Conservation (phyloP, 1,140 invertebrate genomes). For the Cardiocondyla obscurior region DNA sequence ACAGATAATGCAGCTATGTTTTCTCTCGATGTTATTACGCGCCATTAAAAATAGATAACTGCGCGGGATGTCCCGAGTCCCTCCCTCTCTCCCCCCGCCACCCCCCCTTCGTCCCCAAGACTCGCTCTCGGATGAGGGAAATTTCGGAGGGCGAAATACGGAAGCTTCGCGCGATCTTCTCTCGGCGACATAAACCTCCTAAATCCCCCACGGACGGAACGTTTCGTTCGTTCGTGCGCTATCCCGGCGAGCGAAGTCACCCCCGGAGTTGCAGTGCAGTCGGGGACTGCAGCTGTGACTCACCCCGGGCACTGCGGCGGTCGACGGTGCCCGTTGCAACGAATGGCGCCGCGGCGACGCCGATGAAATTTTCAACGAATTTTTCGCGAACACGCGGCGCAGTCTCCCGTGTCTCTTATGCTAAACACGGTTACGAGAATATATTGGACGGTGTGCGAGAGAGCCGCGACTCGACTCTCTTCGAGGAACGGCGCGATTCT, state of each 20-base stretch:
- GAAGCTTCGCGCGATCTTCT: slow-evolving; percentile 43
- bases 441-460: slow-evolving; percentile 32
- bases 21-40: slow-evolving; percentile 67
- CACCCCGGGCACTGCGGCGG: slow-evolving; percentile 35
- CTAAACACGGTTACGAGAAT: slow-evolving; percentile 39
- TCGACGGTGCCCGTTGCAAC: slow-evolving; percentile 53
- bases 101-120: too few species aligned
- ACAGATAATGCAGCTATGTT: slow-evolving; percentile 34
- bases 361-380: slow-evolving; percentile 70
- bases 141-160: slow-evolving; percentile 52
- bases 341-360: slow-evolving; percentile 48
- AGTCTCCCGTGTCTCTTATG: slow-evolving; percentile 35
- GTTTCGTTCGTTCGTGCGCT: slow-evolving; percentile 58
- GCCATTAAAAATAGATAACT: slow-evolving; percentile 68
- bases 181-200: slow-evolving; percentile 62
- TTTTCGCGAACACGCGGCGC: slow-evolving; percentile 48
- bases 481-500: slow-evolving; percentile 26
- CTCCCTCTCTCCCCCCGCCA: background rate
- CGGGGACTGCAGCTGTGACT: slow-evolving; percentile 61
- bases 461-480: too few species aligned
- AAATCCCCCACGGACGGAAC: slow-evolving; percentile 62
- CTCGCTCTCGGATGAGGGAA: slow-evolving; percentile 43
- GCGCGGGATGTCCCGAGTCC: too few species aligned
- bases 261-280: slow-evolving; percentile 39
- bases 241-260: slow-evolving; percentile 15